Evolutionary conservation across 1,140 invertebrate genomes (phyloP).

Genomic region (Dufourea novaeangliae): DNA sequence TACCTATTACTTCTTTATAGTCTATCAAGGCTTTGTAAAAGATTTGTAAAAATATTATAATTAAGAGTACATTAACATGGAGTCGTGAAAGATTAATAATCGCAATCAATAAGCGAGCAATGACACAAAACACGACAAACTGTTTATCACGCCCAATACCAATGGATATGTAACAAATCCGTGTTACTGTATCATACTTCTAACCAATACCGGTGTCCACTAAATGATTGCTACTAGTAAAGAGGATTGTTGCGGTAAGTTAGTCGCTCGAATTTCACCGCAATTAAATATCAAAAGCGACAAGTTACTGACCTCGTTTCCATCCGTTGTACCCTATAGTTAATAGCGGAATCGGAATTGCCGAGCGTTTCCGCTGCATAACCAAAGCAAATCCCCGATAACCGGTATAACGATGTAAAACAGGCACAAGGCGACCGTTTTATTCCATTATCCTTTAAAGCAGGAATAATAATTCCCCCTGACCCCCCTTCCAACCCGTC

Average conservation of each 20-base stretch:
- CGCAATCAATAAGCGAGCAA: neutral
- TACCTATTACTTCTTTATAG: too few relatives aligned
- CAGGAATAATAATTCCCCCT: constrained; percentile 34
- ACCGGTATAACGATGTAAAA: constrained; percentile 50
- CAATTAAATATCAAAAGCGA: constrained; percentile 40
- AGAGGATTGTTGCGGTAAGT: constrained; percentile 20
- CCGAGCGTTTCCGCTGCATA: constrained; percentile 28
- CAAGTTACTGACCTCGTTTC: neutral
- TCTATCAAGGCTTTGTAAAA: too few relatives aligned
- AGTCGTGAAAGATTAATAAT: too few relatives aligned
- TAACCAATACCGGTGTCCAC: neutral
- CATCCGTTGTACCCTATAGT: constrained; percentile 18
- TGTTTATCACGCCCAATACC: neutral
- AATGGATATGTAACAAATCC: neutral
- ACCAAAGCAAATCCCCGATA: constrained; percentile 51
- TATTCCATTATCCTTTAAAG: constrained; percentile 54
- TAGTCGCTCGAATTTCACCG: constrained; percentile 7
- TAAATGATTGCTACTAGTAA: neutral
- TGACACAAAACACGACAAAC: neutral
- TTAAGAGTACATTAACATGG: too few relatives aligned
- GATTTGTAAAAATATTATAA: too few relatives aligned
- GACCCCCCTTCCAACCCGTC: neutral
- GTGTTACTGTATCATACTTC: neutral
- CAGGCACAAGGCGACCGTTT: constrained; percentile 44
- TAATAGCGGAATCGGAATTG: constrained; percentile 29